These are phyloP conservation scores for Chaetops frenatus DNA, from an alignment of 2,113 vertebrate genomes.

Conservation along the genomic window DNA sequence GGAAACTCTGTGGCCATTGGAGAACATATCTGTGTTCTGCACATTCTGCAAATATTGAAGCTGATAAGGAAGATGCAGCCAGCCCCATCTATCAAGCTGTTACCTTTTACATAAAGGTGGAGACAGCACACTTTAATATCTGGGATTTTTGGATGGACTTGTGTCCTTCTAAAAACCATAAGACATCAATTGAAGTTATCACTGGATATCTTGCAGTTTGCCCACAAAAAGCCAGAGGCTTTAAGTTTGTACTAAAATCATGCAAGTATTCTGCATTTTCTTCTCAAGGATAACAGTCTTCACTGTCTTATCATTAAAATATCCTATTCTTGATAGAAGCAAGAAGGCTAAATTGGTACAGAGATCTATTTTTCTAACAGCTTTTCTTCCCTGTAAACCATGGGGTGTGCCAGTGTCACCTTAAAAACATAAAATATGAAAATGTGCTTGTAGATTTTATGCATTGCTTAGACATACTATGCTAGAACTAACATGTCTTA, in stretches of 20 bases:
- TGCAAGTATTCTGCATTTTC: not conserved
- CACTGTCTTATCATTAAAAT: not conserved
- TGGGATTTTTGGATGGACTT: not conserved
- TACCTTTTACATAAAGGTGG: not conserved
- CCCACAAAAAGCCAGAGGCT: not conserved
- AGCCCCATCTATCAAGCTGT: not conserved
- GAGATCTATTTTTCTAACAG: not conserved
- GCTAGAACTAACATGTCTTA: not conserved
- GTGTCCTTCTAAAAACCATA: not conserved
- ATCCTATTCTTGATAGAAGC: not conserved
- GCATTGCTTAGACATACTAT: not conserved
- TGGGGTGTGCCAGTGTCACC: not conserved
- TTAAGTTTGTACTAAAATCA: not conserved
- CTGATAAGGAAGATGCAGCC: not conserved
- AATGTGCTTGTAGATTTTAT: not conserved
- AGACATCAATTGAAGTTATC: not conserved
- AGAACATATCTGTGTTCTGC: not conserved
- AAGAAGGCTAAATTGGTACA: not conserved
- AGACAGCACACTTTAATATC: not conserved
- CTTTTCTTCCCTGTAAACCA: not conserved
- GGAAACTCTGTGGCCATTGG: not conserved
- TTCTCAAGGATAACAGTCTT: not conserved
- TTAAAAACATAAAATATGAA: not conserved
- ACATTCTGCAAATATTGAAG: not conserved
- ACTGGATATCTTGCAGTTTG: not conserved